Percentiles rank a stretch among this genome's conserved stretches.
Conservation (phyloP, 2,113 vertebrate genomes). For the Pollimyrus isidori region DNA sequence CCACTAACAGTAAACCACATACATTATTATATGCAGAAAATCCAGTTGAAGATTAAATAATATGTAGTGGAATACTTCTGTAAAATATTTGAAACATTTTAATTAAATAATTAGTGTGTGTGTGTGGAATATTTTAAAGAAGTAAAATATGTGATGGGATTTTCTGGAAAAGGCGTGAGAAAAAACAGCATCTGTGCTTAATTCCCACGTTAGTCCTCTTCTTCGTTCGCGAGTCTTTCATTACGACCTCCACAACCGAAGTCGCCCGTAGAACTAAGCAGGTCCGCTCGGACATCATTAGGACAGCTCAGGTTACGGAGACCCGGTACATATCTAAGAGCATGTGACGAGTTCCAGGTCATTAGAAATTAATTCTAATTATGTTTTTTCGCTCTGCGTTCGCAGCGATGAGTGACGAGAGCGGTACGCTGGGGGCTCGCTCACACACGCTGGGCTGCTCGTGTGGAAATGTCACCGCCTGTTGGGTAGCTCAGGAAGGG, state of each 20-base stretch:
- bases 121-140: no score
- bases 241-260: background rate
- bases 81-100: background rate
- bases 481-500: background rate
- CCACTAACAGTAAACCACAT: background rate
- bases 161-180: background rate
- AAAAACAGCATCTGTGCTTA: background rate
- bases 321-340: background rate
- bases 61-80: background rate
- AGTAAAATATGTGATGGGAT: background rate
- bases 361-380: background rate
- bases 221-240: background rate
- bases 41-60: background rate
- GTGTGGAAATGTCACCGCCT: constrained; percentile 8
- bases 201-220: background rate
- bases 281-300: background rate
- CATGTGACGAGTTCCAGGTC: background rate
- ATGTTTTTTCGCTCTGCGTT: background rate
- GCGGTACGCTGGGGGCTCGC: background rate
- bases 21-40: background rate
- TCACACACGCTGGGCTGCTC: background rate
- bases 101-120: background rate
- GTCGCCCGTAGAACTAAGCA: background rate
- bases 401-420: background rate
- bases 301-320: background rate